Evolutionary conservation across 2,888 invertebrate genomes (phyloP), one percentile per base, ranked within the genome.

Genomic region (Keiferia lycopersicella): DNA sequence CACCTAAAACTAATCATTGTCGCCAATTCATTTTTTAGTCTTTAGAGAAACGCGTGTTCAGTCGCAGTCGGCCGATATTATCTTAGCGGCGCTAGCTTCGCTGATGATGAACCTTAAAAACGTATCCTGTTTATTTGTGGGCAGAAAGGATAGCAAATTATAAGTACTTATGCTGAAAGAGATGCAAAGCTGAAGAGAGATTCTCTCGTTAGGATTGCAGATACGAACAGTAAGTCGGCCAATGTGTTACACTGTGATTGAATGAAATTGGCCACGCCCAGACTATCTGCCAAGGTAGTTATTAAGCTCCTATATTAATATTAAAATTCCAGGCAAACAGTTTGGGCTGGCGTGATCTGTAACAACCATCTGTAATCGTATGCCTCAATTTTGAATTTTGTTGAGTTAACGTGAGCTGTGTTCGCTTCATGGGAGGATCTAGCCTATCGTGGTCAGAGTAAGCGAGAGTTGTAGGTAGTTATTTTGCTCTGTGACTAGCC

Each of bases 161-260:
- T 78, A 74, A 69, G 64, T 65, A 67, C 62, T 75, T 81, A 83
- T 82, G 83, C 83, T 80, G 83, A 86, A 80, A 83, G 78, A 83
- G 82, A 88, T 88, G 86, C 86, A 84, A 88, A 88, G 86, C 86
- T 78, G 75, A 75, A 70, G 69, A 72, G 67, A 73, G 69, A 72
- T 71, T 71, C 68, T 68, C 71, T 68, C 64, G 66, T 71, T 68
- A 67, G 67, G 65, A 70, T 67, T 68, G 64, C 59, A 66, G 63
- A 67, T 62, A 67, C 63, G 66, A 65, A 71, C 68, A 65, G 65
- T 65, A 66, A 66, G 64, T 66, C 68, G 69, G 68, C 67, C 68
- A 69, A 68, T 65, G 66, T 67, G 58, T 62, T 62, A 39, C 14
- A 51, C 57, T 41, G 63, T 34, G 30, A 63, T 61, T 18, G 53